Conservation (phyloP, 1,140 invertebrate species). For the Tetramorium parvispinum region DNA sequence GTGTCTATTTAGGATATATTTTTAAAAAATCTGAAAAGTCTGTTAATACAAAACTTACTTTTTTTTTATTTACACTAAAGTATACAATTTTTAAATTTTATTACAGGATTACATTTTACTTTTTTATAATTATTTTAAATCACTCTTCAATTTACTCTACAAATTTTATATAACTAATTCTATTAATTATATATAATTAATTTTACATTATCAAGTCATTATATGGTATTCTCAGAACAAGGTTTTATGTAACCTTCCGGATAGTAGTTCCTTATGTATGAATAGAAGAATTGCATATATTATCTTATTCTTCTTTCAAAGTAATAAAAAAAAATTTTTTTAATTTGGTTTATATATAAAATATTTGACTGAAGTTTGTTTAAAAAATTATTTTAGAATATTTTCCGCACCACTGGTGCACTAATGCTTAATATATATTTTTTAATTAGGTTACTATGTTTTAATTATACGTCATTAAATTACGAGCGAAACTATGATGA, state of each 20-base stretch:
- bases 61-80: background rate
- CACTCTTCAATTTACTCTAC: background rate
- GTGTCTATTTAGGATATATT: background rate
- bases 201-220: background rate
- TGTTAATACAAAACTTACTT: background rate
- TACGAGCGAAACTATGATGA: background rate
- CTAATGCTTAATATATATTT: background rate
- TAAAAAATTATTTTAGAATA: background rate
- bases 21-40: background rate
- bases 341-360: background rate
- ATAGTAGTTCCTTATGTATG: background rate
- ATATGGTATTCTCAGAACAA: background rate
- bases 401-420: background rate
- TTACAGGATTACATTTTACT: background rate
- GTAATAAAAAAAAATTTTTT: background rate
- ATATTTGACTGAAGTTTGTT: background rate
- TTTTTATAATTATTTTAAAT: background rate
- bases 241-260: background rate
- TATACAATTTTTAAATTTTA: background rate
- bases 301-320: background rate
- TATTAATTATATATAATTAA: background rate
- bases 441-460: background rate
- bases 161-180: background rate
- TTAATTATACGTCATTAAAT: background rate
- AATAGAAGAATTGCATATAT: background rate